Evolutionary conservation across 1,140 invertebrate species (phyloP).

Genomic region (Mya arenaria): DNA sequence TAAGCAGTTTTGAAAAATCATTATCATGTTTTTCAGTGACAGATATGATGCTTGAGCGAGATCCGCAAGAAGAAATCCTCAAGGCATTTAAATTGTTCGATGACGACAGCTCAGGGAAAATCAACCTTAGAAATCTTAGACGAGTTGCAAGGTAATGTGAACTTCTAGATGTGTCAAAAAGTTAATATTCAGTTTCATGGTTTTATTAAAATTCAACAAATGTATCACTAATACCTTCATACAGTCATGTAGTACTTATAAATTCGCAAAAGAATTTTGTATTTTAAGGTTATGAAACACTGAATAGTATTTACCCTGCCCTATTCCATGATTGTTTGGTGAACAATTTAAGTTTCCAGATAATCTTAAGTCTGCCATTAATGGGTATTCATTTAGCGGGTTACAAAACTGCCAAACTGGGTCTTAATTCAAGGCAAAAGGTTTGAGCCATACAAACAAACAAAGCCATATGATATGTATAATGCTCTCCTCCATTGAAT

Average conservation of each 20-base stretch:
- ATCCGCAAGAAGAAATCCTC: constrained; percentile 80
- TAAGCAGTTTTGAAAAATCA: too few species aligned
- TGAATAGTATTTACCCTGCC: neutral
- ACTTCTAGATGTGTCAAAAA: neutral
- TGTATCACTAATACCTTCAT: neutral
- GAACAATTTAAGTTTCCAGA: too few species aligned
- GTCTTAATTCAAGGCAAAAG: too few species aligned
- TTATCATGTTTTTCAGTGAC: too few species aligned
- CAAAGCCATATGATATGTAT: too few species aligned
- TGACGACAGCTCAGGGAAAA: constrained; percentile 81
- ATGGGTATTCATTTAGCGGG: too few species aligned
- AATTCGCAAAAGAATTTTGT: neutral
- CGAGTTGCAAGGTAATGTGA: constrained; percentile 78
- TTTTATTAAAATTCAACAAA: neutral
- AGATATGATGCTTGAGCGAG: constrained; percentile 81
- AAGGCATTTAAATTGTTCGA: constrained; percentile 82
- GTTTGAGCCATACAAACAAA: too few species aligned
- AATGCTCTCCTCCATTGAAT: too few species aligned
- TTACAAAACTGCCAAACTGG: too few species aligned
- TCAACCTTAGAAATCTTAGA: constrained; percentile 79
- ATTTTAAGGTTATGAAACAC: neutral
- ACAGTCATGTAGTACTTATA: neutral
- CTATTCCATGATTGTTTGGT: neutral
- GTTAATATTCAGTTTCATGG: neutral
- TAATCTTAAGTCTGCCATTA: too few species aligned